Evolutionary conservation across 2,113 vertebrate species (phyloP), one percentile per base, ranked within the genome.

Genomic region (Hyaena hyaena): DNA sequence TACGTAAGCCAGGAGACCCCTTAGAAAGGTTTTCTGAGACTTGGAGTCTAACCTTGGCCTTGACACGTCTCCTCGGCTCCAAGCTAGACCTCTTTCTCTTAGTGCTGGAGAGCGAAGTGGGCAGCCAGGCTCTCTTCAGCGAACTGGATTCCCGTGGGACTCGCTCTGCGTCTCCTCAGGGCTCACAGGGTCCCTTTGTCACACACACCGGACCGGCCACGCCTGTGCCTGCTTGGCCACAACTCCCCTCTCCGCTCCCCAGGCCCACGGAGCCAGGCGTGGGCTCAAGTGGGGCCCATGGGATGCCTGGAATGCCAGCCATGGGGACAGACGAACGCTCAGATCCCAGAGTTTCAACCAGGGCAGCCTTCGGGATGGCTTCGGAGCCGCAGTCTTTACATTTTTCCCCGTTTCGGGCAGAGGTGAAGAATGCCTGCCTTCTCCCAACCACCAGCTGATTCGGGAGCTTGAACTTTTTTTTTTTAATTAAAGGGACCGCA

Each of bases 251-350:
- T 0, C 7, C 0, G 48, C 63, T 43, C 68, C 77, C 58, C 50
- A 33, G 68, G 69, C 48, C n/a, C 0, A 0, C 21, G 48, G 88
- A 88, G 71, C 73, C 6, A 16, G 85, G 96, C 24, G 86, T 97
- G 95, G 98, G 98, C 97, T 35, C 90, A 5, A 95, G 33, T 65
- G 68, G 81, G 87, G 86, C 93, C 0, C 21, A 10, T 43, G 83
- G 73, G 73, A 96, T 96, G 97, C 43, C 93, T 55, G 97, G 98
- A 98, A 98, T 98, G 97, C 96, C 1, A 1, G n/a, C 10, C 58
- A 11, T 74, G 39, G 86, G 2, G 65, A 84, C 81, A 28, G 50
- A 8, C n/a, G 9, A 35, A 11, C 7, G 0, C 14, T 12, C 48
- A 5, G 76, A 33, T 45, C 79, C 74, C 82, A 80, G 80, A 79